Evolutionary conservation across 2,797 vertebrate genomes (phyloP).

Genomic region (Platyrinchus mystaceus): DNA sequence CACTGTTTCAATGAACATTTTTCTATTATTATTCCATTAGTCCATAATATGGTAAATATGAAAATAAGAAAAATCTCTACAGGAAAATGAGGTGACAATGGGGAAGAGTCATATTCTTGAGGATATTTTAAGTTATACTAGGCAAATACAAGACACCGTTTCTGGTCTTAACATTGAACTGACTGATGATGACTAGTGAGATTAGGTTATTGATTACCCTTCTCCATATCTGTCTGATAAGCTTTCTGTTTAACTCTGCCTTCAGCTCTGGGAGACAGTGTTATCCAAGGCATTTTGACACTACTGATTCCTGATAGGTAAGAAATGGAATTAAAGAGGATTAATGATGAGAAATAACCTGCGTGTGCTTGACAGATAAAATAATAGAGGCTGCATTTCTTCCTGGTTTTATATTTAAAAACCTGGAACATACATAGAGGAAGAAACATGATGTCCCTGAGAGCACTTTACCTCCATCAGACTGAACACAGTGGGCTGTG

Average conservation of each 20-base stretch:
- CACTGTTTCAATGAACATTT: neutral
- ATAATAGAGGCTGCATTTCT: neutral
- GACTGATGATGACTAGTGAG: neutral
- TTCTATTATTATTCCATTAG: neutral
- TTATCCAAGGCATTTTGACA: neutral
- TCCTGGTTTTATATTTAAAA: neutral
- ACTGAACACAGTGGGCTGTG: neutral
- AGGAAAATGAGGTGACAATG: neutral
- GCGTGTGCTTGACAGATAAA: neutral
- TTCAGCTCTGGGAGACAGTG: neutral
- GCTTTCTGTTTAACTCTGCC: neutral
- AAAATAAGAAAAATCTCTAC: neutral
- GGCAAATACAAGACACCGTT: neutral
- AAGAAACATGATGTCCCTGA: neutral
- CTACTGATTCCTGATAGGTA: neutral
- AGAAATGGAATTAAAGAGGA: neutral
- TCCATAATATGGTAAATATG: neutral
- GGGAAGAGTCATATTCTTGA: neutral
- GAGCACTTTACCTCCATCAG: neutral
- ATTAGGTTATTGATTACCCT: neutral
- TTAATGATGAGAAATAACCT: neutral
- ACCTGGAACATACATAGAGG: neutral
- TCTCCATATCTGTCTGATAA: neutral
- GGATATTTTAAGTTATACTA: neutral
- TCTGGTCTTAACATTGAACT: neutral